These are phyloP conservation scores for Rhinogobio ventralis DNA, from an alignment of 2,797 vertebrate species.

Conservation along the genomic window DNA sequence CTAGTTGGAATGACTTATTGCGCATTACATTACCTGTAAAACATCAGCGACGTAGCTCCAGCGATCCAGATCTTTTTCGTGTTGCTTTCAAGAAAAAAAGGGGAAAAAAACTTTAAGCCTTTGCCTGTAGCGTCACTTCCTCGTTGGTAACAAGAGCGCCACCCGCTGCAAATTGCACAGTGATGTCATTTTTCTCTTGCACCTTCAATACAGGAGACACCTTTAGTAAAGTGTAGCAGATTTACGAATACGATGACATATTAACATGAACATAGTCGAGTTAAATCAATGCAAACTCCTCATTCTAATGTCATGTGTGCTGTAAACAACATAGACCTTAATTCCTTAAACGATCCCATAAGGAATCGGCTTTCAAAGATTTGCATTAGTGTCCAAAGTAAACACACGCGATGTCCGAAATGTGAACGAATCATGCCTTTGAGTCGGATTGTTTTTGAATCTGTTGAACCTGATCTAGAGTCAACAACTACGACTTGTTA, in stretches of 20 bases:
- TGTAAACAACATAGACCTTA: not conserved
- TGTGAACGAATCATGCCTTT: not conserved
- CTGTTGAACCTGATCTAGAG: not conserved
- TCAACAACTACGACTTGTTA: not conserved
- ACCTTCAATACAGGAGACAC: constrained; percentile 5
- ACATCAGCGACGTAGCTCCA: constrained; percentile 19
- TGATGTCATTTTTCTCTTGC: constrained; percentile 27
- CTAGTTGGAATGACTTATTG: not conserved
- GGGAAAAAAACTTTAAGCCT: constrained; percentile 79
- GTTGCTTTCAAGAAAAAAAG: constrained; percentile 47
- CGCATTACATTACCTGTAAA: constrained; percentile 49
- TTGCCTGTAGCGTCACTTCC: constrained; percentile 84
- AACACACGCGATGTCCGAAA: not conserved
- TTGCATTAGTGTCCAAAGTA: not conserved
- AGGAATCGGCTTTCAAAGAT: not conserved
- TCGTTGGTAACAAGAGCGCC: constrained; percentile 67
- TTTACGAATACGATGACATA: not conserved
- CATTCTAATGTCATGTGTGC: not conserved
- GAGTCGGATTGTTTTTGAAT: not conserved
- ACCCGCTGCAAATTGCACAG: constrained; percentile 35
- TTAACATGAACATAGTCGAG: not conserved
- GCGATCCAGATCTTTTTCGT: constrained; percentile 11
- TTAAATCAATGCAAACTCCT: not conserved
- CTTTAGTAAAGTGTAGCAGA: not conserved
- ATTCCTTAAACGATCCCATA: too few relatives aligned